A percentile compares a stretch with the other conserved stretches of the same genome.
Conservation (phyloP, 2,113 vertebrate genomes). For the Nothoprocta pentlandii region DNA sequence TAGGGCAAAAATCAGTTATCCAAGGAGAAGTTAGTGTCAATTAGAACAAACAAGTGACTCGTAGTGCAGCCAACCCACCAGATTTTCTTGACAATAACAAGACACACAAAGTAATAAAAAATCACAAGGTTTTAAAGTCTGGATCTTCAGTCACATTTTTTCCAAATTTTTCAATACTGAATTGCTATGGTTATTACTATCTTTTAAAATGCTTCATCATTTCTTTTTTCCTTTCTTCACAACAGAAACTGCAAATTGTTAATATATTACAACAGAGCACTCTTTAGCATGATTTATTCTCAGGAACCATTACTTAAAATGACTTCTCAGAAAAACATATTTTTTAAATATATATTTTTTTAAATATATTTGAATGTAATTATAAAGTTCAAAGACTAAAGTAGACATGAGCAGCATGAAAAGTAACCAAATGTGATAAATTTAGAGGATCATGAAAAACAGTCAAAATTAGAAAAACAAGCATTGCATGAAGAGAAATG, state of each 20-base stretch:
- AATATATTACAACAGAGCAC: neutral
- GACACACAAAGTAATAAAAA: neutral
- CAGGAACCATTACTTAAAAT: neutral
- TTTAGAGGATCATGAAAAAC: neutral
- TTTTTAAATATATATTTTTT: neutral
- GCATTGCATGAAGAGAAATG: neutral
- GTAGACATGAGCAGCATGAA: neutral
- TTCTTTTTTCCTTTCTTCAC: neutral
- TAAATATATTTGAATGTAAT: neutral
- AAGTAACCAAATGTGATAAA: neutral
- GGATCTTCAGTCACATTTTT: neutral
- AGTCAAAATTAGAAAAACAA: neutral
- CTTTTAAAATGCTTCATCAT: neutral
- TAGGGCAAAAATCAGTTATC: neutral
- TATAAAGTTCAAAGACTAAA: neutral
- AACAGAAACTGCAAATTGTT: neutral
- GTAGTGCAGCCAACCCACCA: neutral
- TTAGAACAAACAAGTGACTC: neutral
- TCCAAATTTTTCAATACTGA: neutral
- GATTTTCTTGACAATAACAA: neutral
- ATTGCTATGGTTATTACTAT: neutral
- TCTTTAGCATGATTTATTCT: neutral
- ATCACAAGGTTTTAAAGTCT: neutral
- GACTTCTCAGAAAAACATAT: neutral
- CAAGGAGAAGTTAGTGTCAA: neutral